A percentile compares a stretch with the other conserved stretches of the same genome.
These are phyloP conservation scores for Harmothoe impar DNA, from an alignment of 2,888 invertebrate genomes.

Conservation along the genomic window DNA sequence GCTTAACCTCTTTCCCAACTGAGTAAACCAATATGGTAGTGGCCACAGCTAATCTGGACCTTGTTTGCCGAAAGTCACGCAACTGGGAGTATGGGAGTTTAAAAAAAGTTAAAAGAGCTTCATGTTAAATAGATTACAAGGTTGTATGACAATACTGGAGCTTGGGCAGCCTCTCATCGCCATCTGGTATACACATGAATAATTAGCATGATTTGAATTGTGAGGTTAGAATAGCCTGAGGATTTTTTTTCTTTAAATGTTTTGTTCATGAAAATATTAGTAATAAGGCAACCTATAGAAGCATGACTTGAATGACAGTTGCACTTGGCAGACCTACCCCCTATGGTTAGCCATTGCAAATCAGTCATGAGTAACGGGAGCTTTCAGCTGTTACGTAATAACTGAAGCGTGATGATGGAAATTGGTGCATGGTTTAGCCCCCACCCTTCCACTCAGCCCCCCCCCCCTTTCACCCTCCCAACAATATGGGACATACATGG, in stretches of 20 bases:
- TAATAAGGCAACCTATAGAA: background rate
- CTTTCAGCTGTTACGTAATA: background rate
- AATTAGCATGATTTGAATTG: background rate
- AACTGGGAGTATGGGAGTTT: background rate
- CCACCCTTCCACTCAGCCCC: too few species aligned
- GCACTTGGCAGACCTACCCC: slow-evolving; percentile 13
- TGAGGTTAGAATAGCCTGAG: too few species aligned
- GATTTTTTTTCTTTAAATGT: background rate
- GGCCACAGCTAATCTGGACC: background rate
- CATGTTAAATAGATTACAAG: background rate
- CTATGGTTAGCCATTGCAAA: background rate
- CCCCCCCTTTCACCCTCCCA: too few species aligned
- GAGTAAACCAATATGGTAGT: slow-evolving; percentile 23
- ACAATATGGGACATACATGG: too few species aligned
- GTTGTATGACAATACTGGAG: background rate
- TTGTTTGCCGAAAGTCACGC: background rate
- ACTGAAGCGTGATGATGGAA: background rate
- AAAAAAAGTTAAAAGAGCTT: background rate
- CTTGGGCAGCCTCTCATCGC: background rate
- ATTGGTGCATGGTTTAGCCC: background rate
- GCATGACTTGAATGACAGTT: background rate
- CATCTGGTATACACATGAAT: background rate
- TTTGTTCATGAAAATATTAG: background rate
- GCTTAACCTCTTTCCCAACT: background rate
- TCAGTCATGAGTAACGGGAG: background rate